These are phyloP conservation scores for Mythimna impura DNA, from an alignment of 2,888 invertebrate genomes.

Conservation along the genomic window DNA sequence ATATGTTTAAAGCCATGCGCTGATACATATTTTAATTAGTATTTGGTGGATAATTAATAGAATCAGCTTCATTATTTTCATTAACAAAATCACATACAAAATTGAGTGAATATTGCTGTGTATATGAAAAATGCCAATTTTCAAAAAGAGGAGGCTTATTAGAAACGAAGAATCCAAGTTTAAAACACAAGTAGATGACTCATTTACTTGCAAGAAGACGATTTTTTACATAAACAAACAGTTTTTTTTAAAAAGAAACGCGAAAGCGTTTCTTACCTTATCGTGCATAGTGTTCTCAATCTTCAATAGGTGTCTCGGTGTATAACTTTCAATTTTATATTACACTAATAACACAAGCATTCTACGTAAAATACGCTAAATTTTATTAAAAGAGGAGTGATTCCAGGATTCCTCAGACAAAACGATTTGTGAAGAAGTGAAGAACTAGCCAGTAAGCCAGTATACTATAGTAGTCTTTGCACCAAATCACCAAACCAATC, in stretches of 20 bases:
- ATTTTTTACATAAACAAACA: constrained; percentile 12
- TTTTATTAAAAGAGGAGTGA: neutral
- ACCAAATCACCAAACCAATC: no score
- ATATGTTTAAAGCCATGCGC: neutral
- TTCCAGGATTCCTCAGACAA: neutral
- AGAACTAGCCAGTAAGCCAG: no score
- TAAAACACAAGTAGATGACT: constrained; percentile 4
- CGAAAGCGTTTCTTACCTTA: constrained; percentile 34
- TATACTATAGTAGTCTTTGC: no score
- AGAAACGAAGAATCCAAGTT: neutral
- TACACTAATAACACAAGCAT: neutral
- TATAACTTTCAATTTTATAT: neutral
- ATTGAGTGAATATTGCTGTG: neutral
- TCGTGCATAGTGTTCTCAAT: constrained; percentile 5
- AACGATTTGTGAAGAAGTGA: neutral
- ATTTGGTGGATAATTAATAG: neutral
- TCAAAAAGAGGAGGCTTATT: neutral
- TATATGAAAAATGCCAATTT: neutral
- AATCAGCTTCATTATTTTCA: neutral
- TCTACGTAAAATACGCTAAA: neutral
- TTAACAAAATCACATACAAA: neutral
- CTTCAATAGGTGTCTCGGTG: neutral
- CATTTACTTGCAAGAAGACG: constrained; percentile 6
- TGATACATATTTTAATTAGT: neutral
- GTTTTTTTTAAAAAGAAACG: neutral